Base-by-base conservation (phyloP, 2,888 invertebrate species). In the Coenonympha glycerion region DNA sequence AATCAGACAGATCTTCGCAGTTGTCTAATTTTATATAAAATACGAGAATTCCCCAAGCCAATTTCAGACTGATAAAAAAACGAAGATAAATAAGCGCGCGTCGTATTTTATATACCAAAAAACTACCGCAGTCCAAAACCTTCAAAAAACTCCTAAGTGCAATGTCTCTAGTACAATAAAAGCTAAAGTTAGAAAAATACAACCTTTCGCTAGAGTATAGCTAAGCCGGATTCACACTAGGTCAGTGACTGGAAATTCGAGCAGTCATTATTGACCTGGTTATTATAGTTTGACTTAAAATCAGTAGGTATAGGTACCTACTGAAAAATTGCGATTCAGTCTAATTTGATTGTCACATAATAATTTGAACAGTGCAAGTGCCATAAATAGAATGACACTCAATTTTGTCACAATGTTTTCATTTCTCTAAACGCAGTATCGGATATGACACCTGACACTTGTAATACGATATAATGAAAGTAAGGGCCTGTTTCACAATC, bases 41-140 rank as follows among this genome's bases (percentile, higher is more conserved):
- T 52, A 52, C 51, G 46, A 42, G 24, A 26, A 15, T 19, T 40
- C 13, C 3, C 4, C 21, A 26, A 31, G 19, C 46, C 33, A 24
- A 16, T 33, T 26, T 39, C 6, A 16, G 21, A 24, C 24, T 24
- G 21, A 11, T 6, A 30, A 26, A 39, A n/a, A 11, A 42, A 24
- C 15, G 18, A 22, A n/a, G 11, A 34, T 9, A 31, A 33, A 36
- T 13, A 44, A 28, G n/a, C 9, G 30, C 18, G 9, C 34, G 34
- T 21, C 41, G 36, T 52, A 55, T 48, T 48, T 48, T 57, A 55
- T 50, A 46, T 47, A 53, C 9, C 40, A 44, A 47, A 37, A 22
- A 47, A 40, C 53, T 47, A 50, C 44, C 6, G 30, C 26, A 13
- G 44, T 47, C 13, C 15, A 34, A 4, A 44, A 52, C 33, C 22